These are phyloP conservation scores for Chitala chitala DNA, from an alignment of 2,113 vertebrate genomes.

Conservation along the genomic window DNA sequence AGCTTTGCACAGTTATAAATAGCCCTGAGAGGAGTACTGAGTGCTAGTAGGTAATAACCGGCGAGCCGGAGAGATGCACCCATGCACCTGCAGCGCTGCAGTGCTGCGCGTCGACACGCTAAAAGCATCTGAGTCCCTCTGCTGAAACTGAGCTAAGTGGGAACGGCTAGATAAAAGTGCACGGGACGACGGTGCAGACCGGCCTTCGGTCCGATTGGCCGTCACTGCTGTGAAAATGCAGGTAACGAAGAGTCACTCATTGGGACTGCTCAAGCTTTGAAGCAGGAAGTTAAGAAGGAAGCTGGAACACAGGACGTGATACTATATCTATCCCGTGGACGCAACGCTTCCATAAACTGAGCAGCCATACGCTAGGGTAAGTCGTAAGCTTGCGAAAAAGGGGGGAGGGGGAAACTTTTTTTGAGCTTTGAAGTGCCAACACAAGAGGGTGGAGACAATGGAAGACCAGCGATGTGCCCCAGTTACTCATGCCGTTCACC, in stretches of 20 bases:
- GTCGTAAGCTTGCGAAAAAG: conserved; percentile 24
- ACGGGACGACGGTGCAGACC: not conserved
- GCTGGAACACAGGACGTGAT: conserved; percentile 22
- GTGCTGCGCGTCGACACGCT: not conserved
- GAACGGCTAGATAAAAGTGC: too few relatives aligned
- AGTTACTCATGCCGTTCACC: conserved; percentile 11
- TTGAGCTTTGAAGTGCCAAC: conserved; percentile 19
- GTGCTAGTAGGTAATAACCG: not conserved
- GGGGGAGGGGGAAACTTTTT: not conserved
- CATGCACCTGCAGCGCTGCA: not conserved
- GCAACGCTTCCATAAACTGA: too few relatives aligned
- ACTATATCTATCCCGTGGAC: conserved; percentile 25
- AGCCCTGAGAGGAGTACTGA: not conserved
- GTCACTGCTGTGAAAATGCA: too few relatives aligned
- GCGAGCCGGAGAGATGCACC: not conserved
- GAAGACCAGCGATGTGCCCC: conserved; percentile 4
- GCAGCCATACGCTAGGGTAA: not conserved
- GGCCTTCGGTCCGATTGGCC: not conserved
- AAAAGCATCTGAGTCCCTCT: too few relatives aligned
- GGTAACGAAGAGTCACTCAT: too few relatives aligned
- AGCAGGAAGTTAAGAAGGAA: conserved; percentile 7
- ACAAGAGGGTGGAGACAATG: not conserved
- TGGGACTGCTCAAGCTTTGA: too few relatives aligned
- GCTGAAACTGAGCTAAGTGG: not conserved
- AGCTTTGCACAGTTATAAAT: not conserved